phyloP scores from a whole-genome alignment of 1,140 invertebrate species.

The Neodiprion lecontei region DNA sequence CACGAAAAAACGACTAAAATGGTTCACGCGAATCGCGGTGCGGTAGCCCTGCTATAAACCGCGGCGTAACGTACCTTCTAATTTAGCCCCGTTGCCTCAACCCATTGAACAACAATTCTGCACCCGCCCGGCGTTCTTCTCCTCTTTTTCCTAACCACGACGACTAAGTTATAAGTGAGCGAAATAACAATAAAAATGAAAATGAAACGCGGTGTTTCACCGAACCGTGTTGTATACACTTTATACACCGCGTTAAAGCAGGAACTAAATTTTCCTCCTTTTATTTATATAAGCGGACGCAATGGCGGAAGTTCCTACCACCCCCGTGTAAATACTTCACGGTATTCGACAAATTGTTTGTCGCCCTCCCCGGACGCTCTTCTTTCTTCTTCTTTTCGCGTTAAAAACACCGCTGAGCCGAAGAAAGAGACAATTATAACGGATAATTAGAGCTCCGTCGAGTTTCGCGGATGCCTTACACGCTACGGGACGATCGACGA shows the following conservation, averaged over 20 bases:
- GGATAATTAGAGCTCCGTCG: not conserved
- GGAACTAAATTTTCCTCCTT: not conserved
- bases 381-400: too few relatives aligned
- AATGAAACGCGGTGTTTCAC: constrained; percentile 2
- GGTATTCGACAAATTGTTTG: not conserved
- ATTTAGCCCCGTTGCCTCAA: too few relatives aligned
- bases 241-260: constrained; percentile 3
- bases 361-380: not conserved
- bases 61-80: too few relatives aligned
- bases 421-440: not conserved
- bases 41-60: too few relatives aligned
- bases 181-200: constrained; percentile 6
- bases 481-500: too few relatives aligned
- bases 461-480: too few relatives aligned
- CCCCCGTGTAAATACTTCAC: not conserved
- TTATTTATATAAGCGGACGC: not conserved
- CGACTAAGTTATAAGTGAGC: not conserved
- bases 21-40: too few relatives aligned
- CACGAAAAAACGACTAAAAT: too few relatives aligned
- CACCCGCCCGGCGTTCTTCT: not conserved
- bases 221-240: not conserved
- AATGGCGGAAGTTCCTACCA: not conserved
- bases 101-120: too few relatives aligned
- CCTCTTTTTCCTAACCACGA: not conserved
- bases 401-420: not conserved